Conservation (phyloP, 2,113 vertebrate genomes). For the Beaufortia kweichowensis region DNA sequence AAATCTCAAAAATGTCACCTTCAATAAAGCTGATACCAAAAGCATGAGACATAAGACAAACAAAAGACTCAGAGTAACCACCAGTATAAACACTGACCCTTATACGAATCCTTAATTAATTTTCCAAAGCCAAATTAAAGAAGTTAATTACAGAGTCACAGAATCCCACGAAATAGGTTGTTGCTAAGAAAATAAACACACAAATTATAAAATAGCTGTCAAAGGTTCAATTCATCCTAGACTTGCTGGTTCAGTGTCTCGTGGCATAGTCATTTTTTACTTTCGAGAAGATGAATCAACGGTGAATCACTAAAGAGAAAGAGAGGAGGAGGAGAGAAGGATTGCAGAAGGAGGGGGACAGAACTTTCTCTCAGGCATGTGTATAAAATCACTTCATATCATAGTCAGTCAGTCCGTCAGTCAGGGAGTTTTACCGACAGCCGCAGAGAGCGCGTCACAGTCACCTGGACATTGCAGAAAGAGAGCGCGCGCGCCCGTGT, state of each 20-base stretch:
- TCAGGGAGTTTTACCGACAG: slow-evolving; percentile 67
- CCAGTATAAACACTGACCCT: slow-evolving; percentile 44
- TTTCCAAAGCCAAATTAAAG: background rate
- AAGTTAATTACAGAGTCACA: slow-evolving; percentile 10
- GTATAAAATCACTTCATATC: slow-evolving; percentile 74
- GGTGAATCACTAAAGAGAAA: slow-evolving; percentile 69
- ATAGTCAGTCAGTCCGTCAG: slow-evolving; percentile 68
- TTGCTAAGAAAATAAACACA: slow-evolving; percentile 1
- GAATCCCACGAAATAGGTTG: background rate
- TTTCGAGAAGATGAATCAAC: slow-evolving; percentile 68
- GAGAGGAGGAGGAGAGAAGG: slow-evolving; percentile 43
- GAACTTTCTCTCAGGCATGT: slow-evolving; percentile 50
- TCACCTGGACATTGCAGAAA: slow-evolving; percentile 55
- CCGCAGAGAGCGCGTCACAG: slow-evolving; percentile 56
- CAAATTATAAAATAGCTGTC: slow-evolving; percentile 40
- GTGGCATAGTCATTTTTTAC: slow-evolving; percentile 45
- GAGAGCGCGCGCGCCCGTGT: background rate
- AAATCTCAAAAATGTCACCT: slow-evolving; percentile 52
- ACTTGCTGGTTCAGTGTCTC: slow-evolving; percentile 61
- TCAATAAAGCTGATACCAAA: slow-evolving; percentile 60
- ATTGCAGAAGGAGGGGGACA: slow-evolving; percentile 54
- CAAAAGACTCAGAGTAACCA: slow-evolving; percentile 3
- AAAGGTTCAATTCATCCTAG: slow-evolving; percentile 43
- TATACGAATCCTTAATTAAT: background rate
- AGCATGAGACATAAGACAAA: slow-evolving; percentile 49